phyloP scores from a whole-genome alignment of 2,888 invertebrate genomes.

The Campoplex capitator region DNA sequence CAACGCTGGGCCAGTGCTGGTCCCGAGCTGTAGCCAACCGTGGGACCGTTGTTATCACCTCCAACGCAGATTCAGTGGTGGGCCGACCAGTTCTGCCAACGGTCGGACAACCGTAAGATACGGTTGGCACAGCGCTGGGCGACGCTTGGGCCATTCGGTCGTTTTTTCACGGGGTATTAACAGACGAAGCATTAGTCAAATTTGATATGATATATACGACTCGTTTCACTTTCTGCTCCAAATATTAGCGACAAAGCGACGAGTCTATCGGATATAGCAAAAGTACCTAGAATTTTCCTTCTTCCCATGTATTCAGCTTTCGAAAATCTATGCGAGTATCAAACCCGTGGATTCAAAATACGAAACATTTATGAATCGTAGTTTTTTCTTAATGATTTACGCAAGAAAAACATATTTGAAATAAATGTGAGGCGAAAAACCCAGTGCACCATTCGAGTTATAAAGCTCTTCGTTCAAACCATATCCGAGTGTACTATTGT shows the following conservation, averaged over 20 bases:
- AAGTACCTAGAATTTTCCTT: slow-evolving; percentile 19
- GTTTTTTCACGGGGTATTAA: too few relatives aligned
- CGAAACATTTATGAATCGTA: not conserved
- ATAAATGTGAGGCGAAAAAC: not conserved
- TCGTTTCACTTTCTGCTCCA: slow-evolving; percentile 69
- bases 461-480: not conserved
- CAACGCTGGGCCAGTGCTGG: too few relatives aligned
- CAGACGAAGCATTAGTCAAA: slow-evolving; percentile 79
- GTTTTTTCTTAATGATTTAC: not conserved
- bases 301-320: not conserved
- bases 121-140: too few relatives aligned
- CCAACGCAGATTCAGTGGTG: too few relatives aligned
- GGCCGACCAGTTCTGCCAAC: too few relatives aligned
- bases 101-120: too few relatives aligned
- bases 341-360: not conserved
- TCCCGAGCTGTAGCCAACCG: too few relatives aligned
- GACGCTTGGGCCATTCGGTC: too few relatives aligned
- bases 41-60: too few relatives aligned
- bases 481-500: not conserved
- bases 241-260: slow-evolving; percentile 19
- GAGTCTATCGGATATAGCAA: not conserved
- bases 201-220: slow-evolving; percentile 74
- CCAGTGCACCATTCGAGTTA: not conserved
- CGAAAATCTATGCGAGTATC: not conserved
- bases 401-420: not conserved